Evolutionary conservation across 2,888 invertebrate genomes (phyloP).

Genomic region (Carpatolechia fugitivella): DNA sequence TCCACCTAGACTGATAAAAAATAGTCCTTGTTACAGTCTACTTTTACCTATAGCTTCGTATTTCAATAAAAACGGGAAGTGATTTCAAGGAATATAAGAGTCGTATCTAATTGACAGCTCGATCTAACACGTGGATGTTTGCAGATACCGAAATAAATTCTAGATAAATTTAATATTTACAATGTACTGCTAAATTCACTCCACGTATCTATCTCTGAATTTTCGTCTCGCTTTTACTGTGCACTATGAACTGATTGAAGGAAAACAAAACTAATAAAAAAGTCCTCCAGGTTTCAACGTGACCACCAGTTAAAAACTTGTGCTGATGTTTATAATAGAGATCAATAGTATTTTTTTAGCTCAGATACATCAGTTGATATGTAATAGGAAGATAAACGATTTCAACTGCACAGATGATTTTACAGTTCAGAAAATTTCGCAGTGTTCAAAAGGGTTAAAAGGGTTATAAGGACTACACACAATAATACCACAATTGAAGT

Average conservation of each 20-base stretch:
- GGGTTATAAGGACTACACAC: no score
- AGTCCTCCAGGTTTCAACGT: constrained; percentile 30
- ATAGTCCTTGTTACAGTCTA: constrained; percentile 73
- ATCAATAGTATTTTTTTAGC: constrained; percentile 47
- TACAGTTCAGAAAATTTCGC: no score
- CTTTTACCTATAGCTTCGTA: constrained; percentile 68
- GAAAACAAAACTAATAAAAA: constrained; percentile 13
- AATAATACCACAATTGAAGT: no score
- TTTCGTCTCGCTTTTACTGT: constrained; percentile 64
- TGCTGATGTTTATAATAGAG: constrained; percentile 41
- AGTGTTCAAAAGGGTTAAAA: no score
- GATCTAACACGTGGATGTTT: constrained; percentile 69
- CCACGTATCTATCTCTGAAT: constrained; percentile 68
- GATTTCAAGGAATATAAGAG: constrained; percentile 74
- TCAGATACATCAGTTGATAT: constrained; percentile 65
- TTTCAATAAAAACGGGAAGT: constrained; percentile 46
- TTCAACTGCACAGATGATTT: no score
- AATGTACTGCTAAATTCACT: constrained; percentile 67
- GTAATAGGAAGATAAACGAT: constrained; percentile 48
- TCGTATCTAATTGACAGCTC: constrained; percentile 75
- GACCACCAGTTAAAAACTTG: constrained; percentile 43
- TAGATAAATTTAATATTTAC: constrained; percentile 74
- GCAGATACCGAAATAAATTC: constrained; percentile 68
- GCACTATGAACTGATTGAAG: constrained; percentile 32
- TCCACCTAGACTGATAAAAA: constrained; percentile 77